A percentile compares a stretch with the other conserved stretches of the same genome.
These are phyloP conservation scores for Altica lythri DNA, from an alignment of 2,888 invertebrate genomes.

Conservation along the genomic window DNA sequence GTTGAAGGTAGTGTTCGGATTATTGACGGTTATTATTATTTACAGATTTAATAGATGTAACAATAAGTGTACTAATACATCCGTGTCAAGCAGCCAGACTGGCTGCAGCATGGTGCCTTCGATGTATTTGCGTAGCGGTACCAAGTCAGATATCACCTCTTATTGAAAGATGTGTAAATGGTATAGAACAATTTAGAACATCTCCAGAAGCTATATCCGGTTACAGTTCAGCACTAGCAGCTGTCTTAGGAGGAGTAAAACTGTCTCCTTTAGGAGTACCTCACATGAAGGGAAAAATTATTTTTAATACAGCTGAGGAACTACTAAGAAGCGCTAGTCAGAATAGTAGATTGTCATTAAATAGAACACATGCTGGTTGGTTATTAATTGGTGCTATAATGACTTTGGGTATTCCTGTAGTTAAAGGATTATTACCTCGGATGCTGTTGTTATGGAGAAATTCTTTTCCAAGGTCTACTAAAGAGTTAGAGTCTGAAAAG, in stretches of 20 bases:
- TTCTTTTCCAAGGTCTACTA: constrained; percentile 94
- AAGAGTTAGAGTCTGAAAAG: constrained; percentile 97
- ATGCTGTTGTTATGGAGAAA: constrained; percentile 96
- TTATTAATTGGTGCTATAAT: constrained; percentile 94
- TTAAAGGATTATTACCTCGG: constrained; percentile 87
- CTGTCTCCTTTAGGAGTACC: constrained; percentile 93
- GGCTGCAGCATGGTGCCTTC: constrained; percentile 93
- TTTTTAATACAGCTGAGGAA: constrained; percentile 97
- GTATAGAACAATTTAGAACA: constrained; percentile 86
- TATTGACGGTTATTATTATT: background rate
- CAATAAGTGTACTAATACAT: constrained; percentile 85
- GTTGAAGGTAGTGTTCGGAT: too few species aligned
- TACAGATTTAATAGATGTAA: constrained; percentile 74
- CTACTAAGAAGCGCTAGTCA: constrained; percentile 93
- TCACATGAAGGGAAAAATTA: constrained; percentile 95
- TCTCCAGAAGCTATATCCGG: constrained; percentile 88
- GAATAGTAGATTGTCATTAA: constrained; percentile 91
- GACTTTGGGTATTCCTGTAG: constrained; percentile 91
- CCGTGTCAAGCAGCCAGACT: constrained; percentile 92
- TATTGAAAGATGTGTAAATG: constrained; percentile 86
- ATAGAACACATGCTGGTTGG: constrained; percentile 98
- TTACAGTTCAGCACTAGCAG: constrained; percentile 92
- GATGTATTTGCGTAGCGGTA: constrained; percentile 90
- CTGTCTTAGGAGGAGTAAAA: constrained; percentile 89
- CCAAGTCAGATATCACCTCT: constrained; percentile 94